Evolutionary conservation across 2,113 vertebrate species (phyloP), one percentile per base, ranked within the genome.

Genomic region (Thinocorus orbignyianus): DNA sequence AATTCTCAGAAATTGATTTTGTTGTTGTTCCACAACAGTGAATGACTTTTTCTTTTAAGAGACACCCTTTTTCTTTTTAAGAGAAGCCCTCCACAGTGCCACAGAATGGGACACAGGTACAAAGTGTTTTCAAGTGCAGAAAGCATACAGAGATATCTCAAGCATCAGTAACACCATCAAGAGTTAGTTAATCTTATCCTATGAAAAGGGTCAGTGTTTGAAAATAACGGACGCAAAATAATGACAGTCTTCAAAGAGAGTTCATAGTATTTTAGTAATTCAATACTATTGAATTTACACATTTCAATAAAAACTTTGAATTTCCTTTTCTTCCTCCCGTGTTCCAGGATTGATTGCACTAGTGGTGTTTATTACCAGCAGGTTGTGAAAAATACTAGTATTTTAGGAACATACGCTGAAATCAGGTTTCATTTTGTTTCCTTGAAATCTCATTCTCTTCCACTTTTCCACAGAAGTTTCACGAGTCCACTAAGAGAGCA

Each of bases 381-480:
- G 74, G 58, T 11, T 60, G 74, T 76, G 48, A 91, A 82, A 78
- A 65, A 61, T 55, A 76, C 6, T 16, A 23, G 31, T 55, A 39
- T 52, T 84, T 95, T 72, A 81, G 46, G 39, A 95, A 76, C 26
- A 48, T 11, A 35, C 64, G 26, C 19, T 35, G 57, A 93, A 84
- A 92, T 87, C 39, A 72, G 57, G 39, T 84, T 82, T 87, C 19
- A 72, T 82, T 78, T 91, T 71, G 17, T 25, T 74, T 10, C 58
- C 35, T 65, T 88, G 61, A 92, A 94, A 95, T 72, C 62, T 66
- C 57, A 61, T 91, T 95, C 94, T 92, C 62, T 62, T 94, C 35
- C 30, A 64, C 39, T 71, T 78, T 58, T 77, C 58, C 24, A 17
- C 23, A 54, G 12, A 81, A 83, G 37, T 72, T 90, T 68, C 35